Base-by-base conservation (phyloP, 2,797 vertebrate genomes). In the Sebastes hopkinsi region DNA sequence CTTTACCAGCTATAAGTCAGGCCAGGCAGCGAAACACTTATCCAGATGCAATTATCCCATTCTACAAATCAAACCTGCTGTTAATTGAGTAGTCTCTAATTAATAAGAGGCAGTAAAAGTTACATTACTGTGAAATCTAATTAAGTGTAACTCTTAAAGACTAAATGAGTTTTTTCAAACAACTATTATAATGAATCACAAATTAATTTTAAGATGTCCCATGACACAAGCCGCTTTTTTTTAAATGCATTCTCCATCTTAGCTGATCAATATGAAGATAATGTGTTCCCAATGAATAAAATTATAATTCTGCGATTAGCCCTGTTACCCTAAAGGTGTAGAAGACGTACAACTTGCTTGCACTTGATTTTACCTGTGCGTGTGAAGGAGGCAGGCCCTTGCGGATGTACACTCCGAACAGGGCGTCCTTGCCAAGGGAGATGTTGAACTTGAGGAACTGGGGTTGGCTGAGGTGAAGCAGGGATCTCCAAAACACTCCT, bases 371-470 rank as follows among this genome's bases (percentile, higher is more conserved):
- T 91, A 94, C 99, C 97, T 99, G 99, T 65, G 99, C 99, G 50
- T 99, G 99, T n/a, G 98, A 99, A 14, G 99, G 99, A 5, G 98
- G 97, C 85, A 99, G 96, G 58, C 99, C 98, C 92, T 99, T 99
- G 84, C 99, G 97, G 52, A 98, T 99, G 75, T 99, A 99, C 14
- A 99, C 98, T 77, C 99, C 99, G 10, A 99, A 98, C 87, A 99
- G 85, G 30, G 98, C 98, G 46, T 98, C 98, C 92, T 98, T 98
- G 92, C 98, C 97, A 87, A 99, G 97, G 54, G 98, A 99, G 92
- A 99, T 99, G 96, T 99, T 99, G 96, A 99, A 99, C 91, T 99
- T 99, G 78, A 99, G 96, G 92, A 99, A 99, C 89, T 99, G 98
- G 8, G 99, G 98, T 84, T 98, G 97, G 94, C 98, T 96, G 86